Base-by-base conservation (phyloP, 2,888 invertebrate genomes). In the Diogma glabrata region DNA sequence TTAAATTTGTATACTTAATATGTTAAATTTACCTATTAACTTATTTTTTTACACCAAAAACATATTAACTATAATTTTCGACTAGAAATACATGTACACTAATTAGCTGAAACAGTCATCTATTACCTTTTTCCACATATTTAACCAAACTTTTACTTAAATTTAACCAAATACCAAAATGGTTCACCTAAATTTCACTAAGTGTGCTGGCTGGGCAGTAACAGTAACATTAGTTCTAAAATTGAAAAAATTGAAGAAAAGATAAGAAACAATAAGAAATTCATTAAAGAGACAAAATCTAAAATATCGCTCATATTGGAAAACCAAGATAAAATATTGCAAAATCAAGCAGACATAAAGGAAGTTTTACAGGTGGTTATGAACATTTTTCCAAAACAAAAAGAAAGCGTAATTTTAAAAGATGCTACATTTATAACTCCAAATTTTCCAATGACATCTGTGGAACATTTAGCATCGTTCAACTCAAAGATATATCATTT, bases 301-400 rank as follows among this genome's bases (percentile, higher is more conserved):
- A 40, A 40, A 40, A 40, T 40, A 40, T 19, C 40, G 19, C 40
- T 40, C 19, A 40, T 40, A 40, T 40, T 40, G 40, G 19, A 40
- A 40, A 40, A 40, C 9, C 40, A 40, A 40, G 40, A 40, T 4
- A 40, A 20, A 40, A 40, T 40, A 40, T 40, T 40, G 19, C 40
- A 40, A 40, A 40, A 40, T 40, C 40, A 40, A 40, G 40, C 19
- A 19, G 19, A 40, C 20, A 19, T 40, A 40, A 40, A 40, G 40
- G 19, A 40, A 19, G 19, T 19, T 19, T 40, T 40, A 3, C 40
- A 19, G 9, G 40, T 40, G 17, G 6, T 36, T 36, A n/a, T n/a
- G n/a, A n/a, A n/a, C n/a, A n/a, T n/a, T n/a, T n/a, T n/a, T n/a
- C 16, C 36, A 17, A 36, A 36, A 36, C 36, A 17, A 36, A 36